Base-by-base conservation (phyloP, 1,140 invertebrate species). In the Antheraea mylitta region DNA sequence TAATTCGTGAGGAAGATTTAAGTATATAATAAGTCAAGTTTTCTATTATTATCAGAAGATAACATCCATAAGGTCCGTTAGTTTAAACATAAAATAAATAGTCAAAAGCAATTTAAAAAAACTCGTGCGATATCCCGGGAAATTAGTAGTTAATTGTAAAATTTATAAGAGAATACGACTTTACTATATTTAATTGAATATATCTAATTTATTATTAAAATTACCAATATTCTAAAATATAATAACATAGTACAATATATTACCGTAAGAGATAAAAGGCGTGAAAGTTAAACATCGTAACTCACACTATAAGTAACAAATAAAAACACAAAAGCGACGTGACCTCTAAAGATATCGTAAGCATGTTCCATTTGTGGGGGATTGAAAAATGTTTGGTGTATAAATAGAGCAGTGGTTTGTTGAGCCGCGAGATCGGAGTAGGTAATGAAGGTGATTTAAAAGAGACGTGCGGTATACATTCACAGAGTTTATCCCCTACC, bases 391-490 rank as follows among this genome's bases (percentile, higher is more conserved):
- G 64, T 71, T 72, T 19, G 64, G 30, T 73, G 68, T 66, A 70
- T 64, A 70, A 66, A 73, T 38, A 71, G 65, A 36, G 63, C n/a
- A 18, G 70, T 59, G 68, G 75, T 71, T 74, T 75, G 74, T 75
- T 73, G 72, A 72, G 71, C 71, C 72, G 62, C 73, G 66, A 73
- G 65, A 75, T 75, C 62, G 69, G 69, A 45, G 45, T 62, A 69
- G 48, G 71, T 75, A 80, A 80, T 76, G 79, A 76, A 67, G 59
- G 74, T 76, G 71, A 80, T 80, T 78, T 78, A 75, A 76, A 63
- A 53, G 65, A 71, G 71, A 80, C 79, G 76, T 80, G 79, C 67
- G 69, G 38, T 42, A 68, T 66, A 74, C 60, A 66, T 37, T 22
- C 70, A 72, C 74, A 63, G 37, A 36, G 3, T 18, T 10, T 60